Evolutionary conservation across 30 jellyfish, hydroid and myxozoan species (phyloP), one percentile per base, ranked within the genome.

Genomic region (Hydra vulgaris): DNA sequence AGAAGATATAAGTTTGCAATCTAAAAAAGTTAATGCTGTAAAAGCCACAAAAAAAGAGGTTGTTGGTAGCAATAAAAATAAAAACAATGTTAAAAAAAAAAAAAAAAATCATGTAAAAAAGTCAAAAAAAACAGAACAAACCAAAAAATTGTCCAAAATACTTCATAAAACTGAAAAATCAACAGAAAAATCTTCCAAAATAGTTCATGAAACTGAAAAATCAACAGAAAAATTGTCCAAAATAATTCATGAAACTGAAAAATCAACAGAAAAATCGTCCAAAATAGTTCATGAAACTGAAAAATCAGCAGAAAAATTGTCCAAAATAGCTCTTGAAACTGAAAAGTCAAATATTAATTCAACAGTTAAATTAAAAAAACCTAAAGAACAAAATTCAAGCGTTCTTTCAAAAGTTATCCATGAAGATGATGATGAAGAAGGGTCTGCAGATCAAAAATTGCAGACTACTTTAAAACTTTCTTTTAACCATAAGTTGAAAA

Each of bases 401-500:
- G 12, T 5, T 0, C 67, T 56, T 8, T 12, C 74, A 71, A 55
- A 56, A 82, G 78, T 70, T 73, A 16, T 55, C 22, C 21, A 54
- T 8, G 73, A 87, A 71, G 73, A 80, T 73, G 74, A 87, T 7
- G 88, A 88, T 72, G 89, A 70, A 70, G 55, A 87, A 20, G 74
- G 89, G 21, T 24, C 94, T 0, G 87, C 86, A 21, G 86, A 74
- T 66, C 85, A 74, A 53, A 66, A 22, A 4, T 4, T 53, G 19
- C 56, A 52, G 7, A 74, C 72, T 27, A 23, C 3, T n/a, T 21
- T 12, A 66, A 20, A 71, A 21, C 61, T 12, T 12, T 40, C 61
- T 12, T 3, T 40, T 40, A 40, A 40, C 5, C 61, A 40, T 40
- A 12, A 40, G 5, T 40, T 40, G 61, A 40, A 12, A 3, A 40